Percentiles rank a stretch among this genome's conserved stretches.
Conservation (phyloP, 1,140 invertebrate species). For the Monochamus saltuarius region DNA sequence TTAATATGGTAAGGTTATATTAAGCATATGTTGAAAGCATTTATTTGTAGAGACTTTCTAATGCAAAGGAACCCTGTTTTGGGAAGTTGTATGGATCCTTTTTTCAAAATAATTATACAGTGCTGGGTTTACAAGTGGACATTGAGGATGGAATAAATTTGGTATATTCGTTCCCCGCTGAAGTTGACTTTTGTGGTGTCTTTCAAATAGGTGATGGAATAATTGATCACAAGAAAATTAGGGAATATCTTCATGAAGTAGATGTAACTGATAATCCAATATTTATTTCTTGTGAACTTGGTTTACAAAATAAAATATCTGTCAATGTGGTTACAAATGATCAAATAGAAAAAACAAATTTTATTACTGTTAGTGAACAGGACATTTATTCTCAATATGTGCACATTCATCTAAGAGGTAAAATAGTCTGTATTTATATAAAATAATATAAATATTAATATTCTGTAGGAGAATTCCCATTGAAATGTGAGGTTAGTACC, state of each 20-base stretch:
- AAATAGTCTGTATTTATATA: slow-evolving; percentile 53
- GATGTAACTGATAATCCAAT: slow-evolving; percentile 77
- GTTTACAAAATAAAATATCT: slow-evolving; percentile 55
- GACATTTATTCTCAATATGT: slow-evolving; percentile 67
- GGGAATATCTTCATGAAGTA: slow-evolving; percentile 58
- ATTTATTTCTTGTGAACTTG: slow-evolving; percentile 61
- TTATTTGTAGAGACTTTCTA: slow-evolving; percentile 58
- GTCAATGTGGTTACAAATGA: slow-evolving; percentile 71
- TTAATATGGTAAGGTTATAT: too few species aligned
- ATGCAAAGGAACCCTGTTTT: slow-evolving; percentile 58
- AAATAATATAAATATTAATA: slow-evolving; percentile 10
- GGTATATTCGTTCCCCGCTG: slow-evolving; percentile 65
- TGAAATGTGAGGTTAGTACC: slow-evolving; percentile 14
- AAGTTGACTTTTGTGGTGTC: slow-evolving; percentile 71
- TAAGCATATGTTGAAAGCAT: slow-evolving; percentile 1
- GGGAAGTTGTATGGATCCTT: slow-evolving; percentile 74
- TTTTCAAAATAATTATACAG: slow-evolving; percentile 66
- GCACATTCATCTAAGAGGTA: slow-evolving; percentile 62
- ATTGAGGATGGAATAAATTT: slow-evolving; percentile 57
- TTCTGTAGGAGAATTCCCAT: slow-evolving; percentile 15
- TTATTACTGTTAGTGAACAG: slow-evolving; percentile 54
- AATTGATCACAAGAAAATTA: slow-evolving; percentile 27
- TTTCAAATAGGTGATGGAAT: slow-evolving; percentile 28
- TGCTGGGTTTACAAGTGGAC: slow-evolving; percentile 66
- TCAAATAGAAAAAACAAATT: slow-evolving; percentile 61